Base-by-base conservation (phyloP, 2,113 vertebrate genomes). In the Ploceus nigricollis region DNA sequence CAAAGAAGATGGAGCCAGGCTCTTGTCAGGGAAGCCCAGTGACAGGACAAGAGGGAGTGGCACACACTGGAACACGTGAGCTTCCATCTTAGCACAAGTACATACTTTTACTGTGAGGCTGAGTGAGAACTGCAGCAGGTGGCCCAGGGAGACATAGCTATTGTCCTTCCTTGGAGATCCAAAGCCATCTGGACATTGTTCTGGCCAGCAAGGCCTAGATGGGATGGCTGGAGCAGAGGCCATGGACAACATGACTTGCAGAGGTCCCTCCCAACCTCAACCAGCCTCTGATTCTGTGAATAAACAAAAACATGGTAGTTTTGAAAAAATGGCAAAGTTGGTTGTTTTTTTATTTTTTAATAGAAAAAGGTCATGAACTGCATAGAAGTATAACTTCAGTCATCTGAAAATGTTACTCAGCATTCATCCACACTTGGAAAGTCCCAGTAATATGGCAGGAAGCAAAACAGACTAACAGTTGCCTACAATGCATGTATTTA, bases 401-500 rank as follows among this genome's bases (percentile, higher is more conserved):
- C 40, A 89, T 19, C 69, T 92, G 45, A 83, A 93, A 78, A 39
- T 17, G 24, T 50, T 90, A 77, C 42, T 66, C 22, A 64, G 25
- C 33, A 44, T 31, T 92, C 39, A 28, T 47, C 82, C 50, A 65
- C 31, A 68, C 11, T 63, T 58, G 20, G 13, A 51, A 85, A 70
- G 28, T 61, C 44, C 48, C 85, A 89, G 37, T 50, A 83, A 95
- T 14, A 35, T 11, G 48, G 20, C 50, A 95, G 45, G 63, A 95
- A 68, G 69, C 63, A 66, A 94, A 80, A 65, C 18, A 23, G 39
- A 56, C 82, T 87, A 48, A 77, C 30, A 94, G 10, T 31, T 92
- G 37, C 45, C 79, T 87, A 83, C 70, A 86, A 50, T 51, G 22
- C 72, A 69, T 65, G 54, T 82, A 96, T 93, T 94, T 95, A 79